Base-by-base conservation (phyloP, 2,797 vertebrate species). In the Balearica regulorum region DNA sequence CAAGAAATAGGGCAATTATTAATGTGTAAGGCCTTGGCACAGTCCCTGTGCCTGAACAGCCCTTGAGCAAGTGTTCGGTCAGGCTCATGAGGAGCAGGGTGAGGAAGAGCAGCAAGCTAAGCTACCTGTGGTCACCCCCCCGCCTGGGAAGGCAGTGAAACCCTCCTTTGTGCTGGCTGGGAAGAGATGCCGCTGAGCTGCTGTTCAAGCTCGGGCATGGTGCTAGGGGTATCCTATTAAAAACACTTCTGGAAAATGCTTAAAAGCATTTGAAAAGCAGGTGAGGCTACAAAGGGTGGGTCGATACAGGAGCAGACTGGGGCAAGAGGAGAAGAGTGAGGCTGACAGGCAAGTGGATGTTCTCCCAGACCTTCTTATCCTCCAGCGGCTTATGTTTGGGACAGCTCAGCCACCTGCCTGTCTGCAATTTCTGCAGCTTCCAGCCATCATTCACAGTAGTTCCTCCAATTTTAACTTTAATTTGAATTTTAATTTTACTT, bases 61-160 rank as follows among this genome's bases (percentile, higher is more conserved):
- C 60, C 68, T 53, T n/a, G 41, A 54, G 20, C 11, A 69, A 65
- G 25, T 9, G 35, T 41, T 66, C 0, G 0, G 7, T 49, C 37
- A 29, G 3, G 2, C 35, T 62, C 26, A 0, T 8, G 14, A 41
- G 33, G 11, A 5, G 4, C 21, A 3, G 0, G 0, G 20, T 46
- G 69, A 41, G 26, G 65, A 65, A 49, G 6, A 44, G 14, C 33
- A 60, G 31, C 31, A 43, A 65, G 31, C 19, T 13, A 29, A 68
- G 61, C 10, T 69, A 8, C n/a, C 20, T n/a, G 31, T 41, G n/a
- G 8, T 28, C 41, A 37, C 76, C 21, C 8, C 69, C 13, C n/a
- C 33, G 51, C 18, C 39, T 28, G 41, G 49, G n/a, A 70, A 70
- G 44, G 15, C 57, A 37, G 22, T 1, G 2, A 43, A 79, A 33